Percentiles rank a stretch among this genome's conserved stretches.
Conservation (phyloP, 1,140 invertebrate genomes). For the Heliconius eleuchia region DNA sequence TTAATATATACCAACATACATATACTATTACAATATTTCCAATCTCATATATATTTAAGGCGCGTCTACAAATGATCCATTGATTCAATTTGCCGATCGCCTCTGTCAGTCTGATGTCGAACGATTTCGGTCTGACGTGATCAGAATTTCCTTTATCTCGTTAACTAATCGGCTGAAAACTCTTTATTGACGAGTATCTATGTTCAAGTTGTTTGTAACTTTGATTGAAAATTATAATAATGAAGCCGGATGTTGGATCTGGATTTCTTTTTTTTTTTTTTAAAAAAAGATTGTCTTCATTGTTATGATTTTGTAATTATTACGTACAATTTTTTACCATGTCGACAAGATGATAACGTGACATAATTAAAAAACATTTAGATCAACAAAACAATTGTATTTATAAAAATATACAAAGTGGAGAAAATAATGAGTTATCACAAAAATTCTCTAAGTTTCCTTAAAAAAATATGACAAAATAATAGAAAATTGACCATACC, state of each 20-base stretch:
- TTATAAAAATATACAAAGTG: too few relatives aligned
- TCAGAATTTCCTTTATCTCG: conserved; percentile 37
- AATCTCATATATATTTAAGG: conserved; percentile 28
- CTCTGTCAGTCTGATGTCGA: conserved; percentile 35
- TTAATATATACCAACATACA: not conserved
- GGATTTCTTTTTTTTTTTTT: not conserved
- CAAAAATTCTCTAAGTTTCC: too few relatives aligned
- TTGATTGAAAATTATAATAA: conserved; percentile 9
- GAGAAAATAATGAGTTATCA: too few relatives aligned
- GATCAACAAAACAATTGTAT: too few relatives aligned
- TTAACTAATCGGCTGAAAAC: conserved; percentile 34
- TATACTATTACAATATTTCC: not conserved
- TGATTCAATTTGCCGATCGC: conserved; percentile 35
- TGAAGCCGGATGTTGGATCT: not conserved
- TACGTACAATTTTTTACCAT: too few relatives aligned
- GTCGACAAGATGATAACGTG: too few relatives aligned
- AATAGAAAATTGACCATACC: too few relatives aligned
- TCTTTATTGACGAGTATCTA: conserved; percentile 6
- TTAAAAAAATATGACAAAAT: too few relatives aligned
- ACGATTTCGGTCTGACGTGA: conserved; percentile 42
- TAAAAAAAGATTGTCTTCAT: too few relatives aligned
- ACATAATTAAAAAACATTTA: too few relatives aligned
- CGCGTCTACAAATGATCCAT: conserved; percentile 34
- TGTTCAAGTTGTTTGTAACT: conserved; percentile 5
- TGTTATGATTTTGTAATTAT: too few relatives aligned